Percentiles rank a stretch among this genome's conserved stretches.
Evolutionary conservation across 2,888 invertebrate species (phyloP).

Genomic region (Cepaea hortensis): DNA sequence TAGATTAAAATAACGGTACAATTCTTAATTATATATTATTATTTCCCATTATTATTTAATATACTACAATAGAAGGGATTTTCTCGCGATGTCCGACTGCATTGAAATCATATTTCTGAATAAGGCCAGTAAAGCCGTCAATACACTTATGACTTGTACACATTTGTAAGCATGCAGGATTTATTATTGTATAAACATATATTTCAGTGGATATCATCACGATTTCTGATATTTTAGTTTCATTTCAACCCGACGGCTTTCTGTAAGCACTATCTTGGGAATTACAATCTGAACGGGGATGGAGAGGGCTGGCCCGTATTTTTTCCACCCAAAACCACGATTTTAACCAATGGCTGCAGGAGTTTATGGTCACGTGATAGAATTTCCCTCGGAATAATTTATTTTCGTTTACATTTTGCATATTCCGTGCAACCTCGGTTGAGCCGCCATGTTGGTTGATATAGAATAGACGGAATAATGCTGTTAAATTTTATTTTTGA

Average conservation of each 20-base stretch:
- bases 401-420: slow-evolving; percentile 64
- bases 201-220: no score
- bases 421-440: slow-evolving; percentile 77
- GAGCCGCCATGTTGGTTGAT: slow-evolving; percentile 94
- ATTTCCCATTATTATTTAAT: no score
- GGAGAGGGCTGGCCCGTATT: slow-evolving; percentile 45
- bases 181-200: no score
- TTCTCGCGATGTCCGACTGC: no score
- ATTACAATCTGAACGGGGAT: slow-evolving; percentile 44
- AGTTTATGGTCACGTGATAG: slow-evolving; percentile 61
- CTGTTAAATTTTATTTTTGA: slow-evolving; percentile 47
- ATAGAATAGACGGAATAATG: slow-evolving; percentile 48
- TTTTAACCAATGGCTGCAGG: slow-evolving; percentile 55
- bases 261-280: slow-evolving; percentile 45
- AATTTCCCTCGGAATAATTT: slow-evolving; percentile 68
- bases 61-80: no score
- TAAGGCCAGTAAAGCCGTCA: no score
- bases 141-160: no score
- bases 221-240: no score
- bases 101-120: no score
- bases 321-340: slow-evolving; percentile 1
- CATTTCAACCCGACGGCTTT: neutral
- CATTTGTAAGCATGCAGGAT: no score
- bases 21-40: no score
- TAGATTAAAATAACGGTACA: no score